Conservation (phyloP, 2,888 invertebrate species). For the Cecidostiba fungosa region DNA sequence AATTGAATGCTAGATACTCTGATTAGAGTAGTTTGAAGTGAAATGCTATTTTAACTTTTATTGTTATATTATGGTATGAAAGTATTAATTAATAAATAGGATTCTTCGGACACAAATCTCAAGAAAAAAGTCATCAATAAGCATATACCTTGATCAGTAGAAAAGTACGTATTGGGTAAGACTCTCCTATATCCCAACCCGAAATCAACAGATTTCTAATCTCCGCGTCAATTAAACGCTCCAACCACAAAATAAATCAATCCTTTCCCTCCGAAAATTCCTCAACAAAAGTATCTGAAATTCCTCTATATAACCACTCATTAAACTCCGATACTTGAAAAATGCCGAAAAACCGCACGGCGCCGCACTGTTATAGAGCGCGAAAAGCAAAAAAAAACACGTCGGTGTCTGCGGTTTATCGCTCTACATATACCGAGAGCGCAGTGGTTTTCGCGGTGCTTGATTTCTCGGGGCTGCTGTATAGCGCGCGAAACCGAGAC, state of each 20-base stretch:
- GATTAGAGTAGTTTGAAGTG: not conserved
- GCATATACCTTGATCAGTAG: no score
- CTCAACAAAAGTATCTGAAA: not conserved
- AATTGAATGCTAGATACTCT: not conserved
- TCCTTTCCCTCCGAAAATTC: not conserved
- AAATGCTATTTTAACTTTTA: no score
- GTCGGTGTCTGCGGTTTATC: slow-evolving; percentile 42
- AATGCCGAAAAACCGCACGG: not conserved
- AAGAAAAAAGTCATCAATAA: no score
- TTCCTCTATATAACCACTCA: slow-evolving; percentile 1
- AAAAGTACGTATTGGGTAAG: no score
- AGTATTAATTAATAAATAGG: no score
- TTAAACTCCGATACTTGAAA: slow-evolving; percentile 2
- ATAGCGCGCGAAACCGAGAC: slow-evolving; percentile 28
- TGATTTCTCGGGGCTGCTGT: slow-evolving; percentile 34
- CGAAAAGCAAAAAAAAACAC: not conserved
- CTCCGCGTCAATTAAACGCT: not conserved
- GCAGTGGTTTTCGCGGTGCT: slow-evolving; percentile 45
- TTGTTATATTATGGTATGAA: no score
- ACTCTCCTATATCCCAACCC: not conserved
- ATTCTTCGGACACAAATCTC: no score
- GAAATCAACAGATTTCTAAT: not conserved
- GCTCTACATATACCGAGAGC: slow-evolving; percentile 19
- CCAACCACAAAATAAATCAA: not conserved
- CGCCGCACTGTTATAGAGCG: not conserved